phyloP scores from a whole-genome alignment of 2,797 vertebrate species.

The Lutra lutra region DNA sequence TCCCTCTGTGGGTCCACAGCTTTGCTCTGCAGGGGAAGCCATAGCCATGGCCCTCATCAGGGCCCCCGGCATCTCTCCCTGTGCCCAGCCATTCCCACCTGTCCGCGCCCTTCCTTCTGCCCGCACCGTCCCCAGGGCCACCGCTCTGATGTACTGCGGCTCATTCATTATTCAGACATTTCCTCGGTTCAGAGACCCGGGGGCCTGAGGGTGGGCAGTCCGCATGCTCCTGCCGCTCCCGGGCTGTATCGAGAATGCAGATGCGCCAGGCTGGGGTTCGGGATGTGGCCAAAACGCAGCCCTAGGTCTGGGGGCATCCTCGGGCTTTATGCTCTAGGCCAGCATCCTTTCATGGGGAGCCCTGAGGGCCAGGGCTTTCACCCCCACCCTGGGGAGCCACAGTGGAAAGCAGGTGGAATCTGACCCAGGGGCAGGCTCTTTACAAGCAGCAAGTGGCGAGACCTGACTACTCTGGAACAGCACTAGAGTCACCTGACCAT shows the following conservation, averaged over 20 bases:
- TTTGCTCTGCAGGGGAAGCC: background rate
- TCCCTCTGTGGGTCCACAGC: background rate
- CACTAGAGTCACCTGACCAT: background rate
- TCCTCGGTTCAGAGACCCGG: slow-evolving; percentile 58
- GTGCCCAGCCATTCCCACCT: background rate
- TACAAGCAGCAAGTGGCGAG: background rate
- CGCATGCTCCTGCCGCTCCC: slow-evolving; percentile 58
- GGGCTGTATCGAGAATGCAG: slow-evolving; percentile 14
- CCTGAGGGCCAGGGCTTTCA: background rate
- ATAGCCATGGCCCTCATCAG: background rate
- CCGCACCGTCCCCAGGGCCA: slow-evolving; percentile 13
- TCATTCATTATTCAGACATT: slow-evolving; percentile 75
- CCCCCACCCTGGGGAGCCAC: background rate
- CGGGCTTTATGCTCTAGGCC: background rate
- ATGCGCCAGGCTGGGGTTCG: background rate
- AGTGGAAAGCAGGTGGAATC: background rate
- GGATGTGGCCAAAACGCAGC: background rate
- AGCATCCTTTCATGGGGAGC: background rate
- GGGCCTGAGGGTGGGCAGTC: slow-evolving; percentile 58
- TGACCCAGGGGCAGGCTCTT: background rate
- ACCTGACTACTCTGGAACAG: background rate
- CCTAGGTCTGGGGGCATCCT: background rate
- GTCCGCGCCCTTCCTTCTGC: background rate
- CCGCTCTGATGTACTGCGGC: slow-evolving; percentile 64
- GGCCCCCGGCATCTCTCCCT: background rate